These are phyloP conservation scores for Eupithecia insigniata DNA, from an alignment of 2,888 invertebrate species.

Conservation along the genomic window DNA sequence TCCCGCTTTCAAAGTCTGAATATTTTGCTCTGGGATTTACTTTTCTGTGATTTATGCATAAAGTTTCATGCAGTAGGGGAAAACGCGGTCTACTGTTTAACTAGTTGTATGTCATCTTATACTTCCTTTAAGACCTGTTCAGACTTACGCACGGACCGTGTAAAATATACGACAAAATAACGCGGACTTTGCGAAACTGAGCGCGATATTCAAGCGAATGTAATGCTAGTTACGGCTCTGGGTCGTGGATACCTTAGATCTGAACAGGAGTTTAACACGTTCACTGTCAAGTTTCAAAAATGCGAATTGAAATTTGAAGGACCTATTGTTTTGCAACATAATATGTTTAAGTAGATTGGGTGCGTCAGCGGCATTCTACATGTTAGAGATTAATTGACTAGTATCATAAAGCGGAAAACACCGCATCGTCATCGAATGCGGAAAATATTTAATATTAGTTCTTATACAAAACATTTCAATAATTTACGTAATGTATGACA, in stretches of 20 bases:
- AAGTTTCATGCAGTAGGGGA: constrained; percentile 1
- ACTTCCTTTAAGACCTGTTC: background rate
- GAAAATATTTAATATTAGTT: no score
- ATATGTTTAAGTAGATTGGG: background rate
- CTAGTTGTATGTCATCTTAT: background rate
- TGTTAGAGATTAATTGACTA: background rate
- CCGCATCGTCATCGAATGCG: no score
- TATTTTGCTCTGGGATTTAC: background rate
- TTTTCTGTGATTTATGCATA: background rate
- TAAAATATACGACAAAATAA: background rate
- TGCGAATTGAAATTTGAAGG: background rate
- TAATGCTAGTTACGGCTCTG: background rate
- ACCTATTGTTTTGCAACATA: background rate
- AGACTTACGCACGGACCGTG: background rate
- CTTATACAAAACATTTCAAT: no score
- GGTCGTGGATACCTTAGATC: background rate
- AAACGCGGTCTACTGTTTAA: background rate
- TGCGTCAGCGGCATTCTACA: background rate
- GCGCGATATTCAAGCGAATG: background rate
- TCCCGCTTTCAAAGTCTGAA: constrained; percentile 7
- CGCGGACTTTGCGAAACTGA: background rate
- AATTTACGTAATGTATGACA: no score
- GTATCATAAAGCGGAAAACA: no score
- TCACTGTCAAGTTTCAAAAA: background rate
- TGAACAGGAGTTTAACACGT: background rate